Evolutionary conservation across 2,888 invertebrate genomes (phyloP).

Genomic region (Nipponacmea schrenckii): DNA sequence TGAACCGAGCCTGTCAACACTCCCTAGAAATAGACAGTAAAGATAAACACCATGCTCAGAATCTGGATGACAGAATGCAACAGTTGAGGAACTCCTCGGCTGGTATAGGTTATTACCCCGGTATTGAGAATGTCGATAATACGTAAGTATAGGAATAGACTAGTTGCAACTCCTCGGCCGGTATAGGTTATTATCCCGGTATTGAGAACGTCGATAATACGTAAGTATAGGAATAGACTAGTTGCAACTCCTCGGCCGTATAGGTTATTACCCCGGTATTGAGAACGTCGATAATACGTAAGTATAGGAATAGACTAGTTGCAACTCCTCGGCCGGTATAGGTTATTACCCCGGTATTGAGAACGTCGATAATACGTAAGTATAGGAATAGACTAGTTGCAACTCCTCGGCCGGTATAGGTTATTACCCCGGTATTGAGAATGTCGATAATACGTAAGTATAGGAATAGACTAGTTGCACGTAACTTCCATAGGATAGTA

Average conservation of each 20-base stretch:
- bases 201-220: constrained; percentile 67
- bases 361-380: constrained; percentile 66
- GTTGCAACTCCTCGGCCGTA: constrained; percentile 52
- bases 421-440: constrained; percentile 65
- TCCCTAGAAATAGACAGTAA: constrained; percentile 88
- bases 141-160: constrained; percentile 57
- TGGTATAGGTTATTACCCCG: constrained; percentile 65
- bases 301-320: constrained; percentile 30
- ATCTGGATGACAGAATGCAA: constrained; percentile 67
- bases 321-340: constrained; percentile 58
- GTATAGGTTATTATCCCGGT: constrained; percentile 65
- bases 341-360: constrained; percentile 67
- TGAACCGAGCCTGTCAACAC: constrained; percentile 72
- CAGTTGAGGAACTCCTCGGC: constrained; percentile 61
- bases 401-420: constrained; percentile 61
- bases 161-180: constrained; percentile 49
- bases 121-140: constrained; percentile 66
- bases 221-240: constrained; percentile 51
- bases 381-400: constrained; percentile 2
- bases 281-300: constrained; percentile 67
- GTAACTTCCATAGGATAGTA: too few species aligned
- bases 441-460: constrained; percentile 66
- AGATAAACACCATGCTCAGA: constrained; percentile 84
- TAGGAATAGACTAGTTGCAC: too few species aligned
- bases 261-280: constrained; percentile 65